Percentiles rank a stretch among this genome's conserved stretches.
Evolutionary conservation across 2,113 vertebrate genomes (phyloP).

Genomic region (Myrmecophaga tridactyla): DNA sequence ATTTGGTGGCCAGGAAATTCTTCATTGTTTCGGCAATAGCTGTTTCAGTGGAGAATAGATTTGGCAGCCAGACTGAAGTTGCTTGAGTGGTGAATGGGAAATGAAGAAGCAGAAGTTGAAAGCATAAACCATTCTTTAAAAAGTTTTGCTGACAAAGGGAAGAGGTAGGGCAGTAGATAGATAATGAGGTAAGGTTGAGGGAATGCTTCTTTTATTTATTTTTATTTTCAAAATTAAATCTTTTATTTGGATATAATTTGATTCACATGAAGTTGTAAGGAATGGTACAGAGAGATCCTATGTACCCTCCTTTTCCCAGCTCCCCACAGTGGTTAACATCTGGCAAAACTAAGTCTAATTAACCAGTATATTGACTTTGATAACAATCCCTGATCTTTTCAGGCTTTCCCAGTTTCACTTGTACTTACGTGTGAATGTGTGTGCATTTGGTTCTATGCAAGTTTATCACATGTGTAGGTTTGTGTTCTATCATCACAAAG

Average conservation of each 20-base stretch:
- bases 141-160: neutral
- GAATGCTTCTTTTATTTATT: neutral
- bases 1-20: neutral
- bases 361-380: neutral
- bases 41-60: neutral
- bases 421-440: neutral
- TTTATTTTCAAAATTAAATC: neutral
- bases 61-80: neutral
- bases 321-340: neutral
- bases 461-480: neutral
- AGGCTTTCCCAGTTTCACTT: neutral
- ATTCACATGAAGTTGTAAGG: neutral
- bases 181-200: neutral
- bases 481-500: neutral
- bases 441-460: neutral
- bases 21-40: neutral
- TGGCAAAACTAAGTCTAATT: neutral
- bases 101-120: neutral
- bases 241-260: neutral
- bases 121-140: neutral
- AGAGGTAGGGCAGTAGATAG: neutral
- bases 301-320: neutral
- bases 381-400: neutral
- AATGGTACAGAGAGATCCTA: neutral
- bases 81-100: neutral